Evolutionary conservation across 2,888 invertebrate species (phyloP).

Genomic region (Zelleria hepariella): DNA sequence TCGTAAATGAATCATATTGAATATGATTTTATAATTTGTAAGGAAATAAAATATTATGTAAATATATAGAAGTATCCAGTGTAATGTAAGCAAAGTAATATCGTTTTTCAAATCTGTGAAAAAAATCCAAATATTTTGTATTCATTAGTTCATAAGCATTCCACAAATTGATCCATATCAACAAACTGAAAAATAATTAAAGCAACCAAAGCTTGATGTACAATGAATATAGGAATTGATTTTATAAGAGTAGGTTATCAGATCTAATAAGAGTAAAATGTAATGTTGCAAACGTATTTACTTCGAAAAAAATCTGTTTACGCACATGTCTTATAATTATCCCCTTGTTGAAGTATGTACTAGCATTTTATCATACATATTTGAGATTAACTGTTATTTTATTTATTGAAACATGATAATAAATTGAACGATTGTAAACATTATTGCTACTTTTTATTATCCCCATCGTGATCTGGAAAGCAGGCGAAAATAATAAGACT

Average conservation of each 20-base stretch:
- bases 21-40: background rate
- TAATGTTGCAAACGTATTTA: background rate
- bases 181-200: background rate
- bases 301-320: background rate
- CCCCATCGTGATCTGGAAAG: background rate
- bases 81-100: background rate
- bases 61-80: background rate
- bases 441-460: background rate
- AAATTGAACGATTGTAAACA: background rate
- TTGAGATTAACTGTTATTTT: too few species aligned
- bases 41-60: background rate
- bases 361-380: too few species aligned
- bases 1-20: background rate
- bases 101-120: background rate
- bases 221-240: background rate
- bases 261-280: background rate
- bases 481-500: constrained; percentile 24
- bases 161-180: background rate
- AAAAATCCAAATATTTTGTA: background rate
- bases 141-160: background rate
- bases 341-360: too few species aligned
- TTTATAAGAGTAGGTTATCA: background rate
- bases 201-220: background rate
- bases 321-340: too few species aligned
- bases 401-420: background rate